These are phyloP conservation scores for Grus americana DNA, from an alignment of 2,113 vertebrate genomes.

Conservation along the genomic window DNA sequence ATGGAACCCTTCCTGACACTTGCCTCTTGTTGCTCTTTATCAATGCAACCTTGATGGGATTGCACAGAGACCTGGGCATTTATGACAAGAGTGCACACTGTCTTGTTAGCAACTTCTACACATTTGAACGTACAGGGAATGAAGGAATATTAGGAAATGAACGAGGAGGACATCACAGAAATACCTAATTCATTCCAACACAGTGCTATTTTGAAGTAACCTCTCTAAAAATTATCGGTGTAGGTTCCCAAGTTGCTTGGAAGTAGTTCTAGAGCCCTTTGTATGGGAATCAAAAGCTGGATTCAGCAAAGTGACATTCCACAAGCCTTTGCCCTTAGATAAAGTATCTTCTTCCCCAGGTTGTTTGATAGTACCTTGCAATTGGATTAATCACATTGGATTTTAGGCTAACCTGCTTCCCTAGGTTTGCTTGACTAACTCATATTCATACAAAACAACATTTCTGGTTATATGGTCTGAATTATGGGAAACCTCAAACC, in stretches of 20 bases:
- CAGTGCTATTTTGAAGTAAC: neutral
- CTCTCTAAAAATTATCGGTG: accelerated
- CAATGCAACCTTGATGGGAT: neutral
- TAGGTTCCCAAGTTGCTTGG: neutral
- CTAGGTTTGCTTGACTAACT: neutral
- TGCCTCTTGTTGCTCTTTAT: neutral
- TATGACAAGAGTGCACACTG: neutral
- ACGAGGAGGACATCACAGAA: neutral
- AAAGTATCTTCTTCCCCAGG: neutral
- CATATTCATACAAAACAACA: neutral
- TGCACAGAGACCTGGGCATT: neutral
- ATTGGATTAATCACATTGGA: neutral
- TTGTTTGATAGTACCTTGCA: neutral
- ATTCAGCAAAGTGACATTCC: neutral
- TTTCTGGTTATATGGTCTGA: neutral
- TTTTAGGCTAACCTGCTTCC: neutral
- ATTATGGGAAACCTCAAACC: neutral
- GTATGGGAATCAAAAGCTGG: neutral
- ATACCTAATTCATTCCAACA: neutral
- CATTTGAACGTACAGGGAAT: accelerated
- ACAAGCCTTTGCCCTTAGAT: neutral
- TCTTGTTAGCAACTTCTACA: neutral
- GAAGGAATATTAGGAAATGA: neutral
- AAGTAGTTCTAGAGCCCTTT: neutral
- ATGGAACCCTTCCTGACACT: neutral